phyloP scores from a whole-genome alignment of 2,113 vertebrate species.

The Galbula dea region DNA sequence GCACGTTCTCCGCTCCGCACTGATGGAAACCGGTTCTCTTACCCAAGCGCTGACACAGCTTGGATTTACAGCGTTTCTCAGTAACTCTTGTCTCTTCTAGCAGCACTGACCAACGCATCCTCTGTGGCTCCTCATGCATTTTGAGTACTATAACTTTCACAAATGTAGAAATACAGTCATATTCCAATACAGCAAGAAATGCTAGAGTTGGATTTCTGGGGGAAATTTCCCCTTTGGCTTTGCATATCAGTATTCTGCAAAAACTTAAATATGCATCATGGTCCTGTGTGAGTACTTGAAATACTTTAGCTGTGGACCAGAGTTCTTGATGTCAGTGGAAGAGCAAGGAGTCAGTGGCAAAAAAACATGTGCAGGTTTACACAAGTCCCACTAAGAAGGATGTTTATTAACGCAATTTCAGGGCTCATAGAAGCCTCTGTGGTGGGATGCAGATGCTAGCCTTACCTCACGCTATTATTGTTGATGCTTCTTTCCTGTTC shows the following conservation, averaged over 20 bases:
- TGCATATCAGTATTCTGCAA: not conserved
- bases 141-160: not conserved
- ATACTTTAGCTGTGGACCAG: not conserved
- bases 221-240: not conserved
- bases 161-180: fast-evolving
- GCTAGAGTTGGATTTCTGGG: not conserved
- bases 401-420: not conserved
- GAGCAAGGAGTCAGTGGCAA: not conserved
- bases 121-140: not conserved
- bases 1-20: fast-evolving
- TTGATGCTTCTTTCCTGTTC: not conserved
- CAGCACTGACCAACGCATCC: not conserved
- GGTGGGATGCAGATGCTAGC: not conserved
- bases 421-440: not conserved
- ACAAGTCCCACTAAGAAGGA: not conserved
- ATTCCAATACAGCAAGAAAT: not conserved
- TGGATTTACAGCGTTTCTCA: fast-evolving
- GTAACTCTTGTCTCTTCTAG: fast-evolving
- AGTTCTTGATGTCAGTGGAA: not conserved
- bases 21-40: fast-evolving
- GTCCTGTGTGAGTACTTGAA: not conserved
- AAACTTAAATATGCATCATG: not conserved
- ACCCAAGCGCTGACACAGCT: fast-evolving
- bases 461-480: not conserved
- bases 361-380: not conserved